Evolutionary conservation across 1,140 invertebrate species (phyloP).

Genomic region (Heliconius melpomene): DNA sequence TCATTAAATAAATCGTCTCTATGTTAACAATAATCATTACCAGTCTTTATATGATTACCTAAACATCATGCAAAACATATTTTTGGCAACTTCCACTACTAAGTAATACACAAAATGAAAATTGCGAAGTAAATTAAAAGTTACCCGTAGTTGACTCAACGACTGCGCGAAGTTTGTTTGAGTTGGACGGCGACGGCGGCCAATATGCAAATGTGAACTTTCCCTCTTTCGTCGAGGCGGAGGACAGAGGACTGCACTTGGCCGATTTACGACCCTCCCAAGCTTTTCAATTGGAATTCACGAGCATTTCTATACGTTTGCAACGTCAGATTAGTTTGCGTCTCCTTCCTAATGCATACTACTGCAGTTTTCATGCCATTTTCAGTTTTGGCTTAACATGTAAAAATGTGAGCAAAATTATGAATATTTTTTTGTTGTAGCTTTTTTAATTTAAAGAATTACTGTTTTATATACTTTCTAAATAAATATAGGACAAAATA

Average conservation of each 20-base stretch:
- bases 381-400: background rate
- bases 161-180: slow-evolving; percentile 49
- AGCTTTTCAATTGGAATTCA: slow-evolving; percentile 64
- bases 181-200: slow-evolving; percentile 52
- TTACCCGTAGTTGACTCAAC: slow-evolving; percentile 29
- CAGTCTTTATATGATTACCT: background rate
- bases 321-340: slow-evolving; percentile 25
- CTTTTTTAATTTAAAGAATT: too few relatives aligned
- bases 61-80: background rate
- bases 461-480: too few relatives aligned
- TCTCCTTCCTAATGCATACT: slow-evolving; percentile 4
- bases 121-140: slow-evolving; percentile 39
- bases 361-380: slow-evolving; percentile 1
- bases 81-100: background rate
- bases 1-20: too few relatives aligned
- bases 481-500: background rate
- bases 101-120: slow-evolving; percentile 6
- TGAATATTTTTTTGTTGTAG: too few relatives aligned
- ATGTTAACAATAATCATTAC: background rate
- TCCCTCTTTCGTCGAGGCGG: slow-evolving; percentile 57
- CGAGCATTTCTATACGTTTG: slow-evolving; percentile 43
- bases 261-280: slow-evolving; percentile 72
- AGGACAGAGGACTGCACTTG: slow-evolving; percentile 66
- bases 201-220: slow-evolving; percentile 77
- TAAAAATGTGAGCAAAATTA: background rate